A percentile compares a stretch with the other conserved stretches of the same genome.
Conservation (phyloP, 2,888 invertebrate species). For the Lymantria monacha region DNA sequence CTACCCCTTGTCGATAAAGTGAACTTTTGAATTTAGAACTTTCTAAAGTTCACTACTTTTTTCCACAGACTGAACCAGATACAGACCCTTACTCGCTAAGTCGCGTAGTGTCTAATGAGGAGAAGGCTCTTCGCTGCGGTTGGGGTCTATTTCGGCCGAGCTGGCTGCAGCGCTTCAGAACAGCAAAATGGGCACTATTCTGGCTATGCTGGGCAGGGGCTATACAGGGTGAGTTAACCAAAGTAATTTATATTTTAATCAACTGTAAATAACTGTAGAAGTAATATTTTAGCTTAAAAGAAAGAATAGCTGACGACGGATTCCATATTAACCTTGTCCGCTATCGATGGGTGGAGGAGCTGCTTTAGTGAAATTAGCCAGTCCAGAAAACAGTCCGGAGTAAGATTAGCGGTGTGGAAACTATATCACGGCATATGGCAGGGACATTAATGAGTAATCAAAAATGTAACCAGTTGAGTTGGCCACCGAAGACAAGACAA, state of each 20-base stretch:
- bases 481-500: too few species aligned
- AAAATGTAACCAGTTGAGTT: too few species aligned
- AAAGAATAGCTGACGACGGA: too few species aligned
- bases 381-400: too few species aligned
- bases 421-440: too few species aligned
- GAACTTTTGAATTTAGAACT: background rate
- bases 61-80: constrained; percentile 38
- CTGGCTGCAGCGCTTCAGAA: constrained; percentile 86
- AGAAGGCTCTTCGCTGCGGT: constrained; percentile 78
- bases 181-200: constrained; percentile 90
- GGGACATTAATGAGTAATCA: too few species aligned
- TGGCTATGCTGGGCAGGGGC: constrained; percentile 92
- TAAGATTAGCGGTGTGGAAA: too few species aligned
- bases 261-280: background rate
- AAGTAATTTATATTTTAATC: background rate
- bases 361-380: too few species aligned
- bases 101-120: constrained; percentile 25
- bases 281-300: too few species aligned
- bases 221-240: constrained; percentile 85
- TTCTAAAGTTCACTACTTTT: background rate
- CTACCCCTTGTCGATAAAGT: too few species aligned
- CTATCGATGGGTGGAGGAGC: too few species aligned
- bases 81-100: constrained; percentile 27
- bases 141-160: constrained; percentile 85
- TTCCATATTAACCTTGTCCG: too few species aligned